Conservation (phyloP, 2,113 vertebrate species). For the Riparia riparia region DNA sequence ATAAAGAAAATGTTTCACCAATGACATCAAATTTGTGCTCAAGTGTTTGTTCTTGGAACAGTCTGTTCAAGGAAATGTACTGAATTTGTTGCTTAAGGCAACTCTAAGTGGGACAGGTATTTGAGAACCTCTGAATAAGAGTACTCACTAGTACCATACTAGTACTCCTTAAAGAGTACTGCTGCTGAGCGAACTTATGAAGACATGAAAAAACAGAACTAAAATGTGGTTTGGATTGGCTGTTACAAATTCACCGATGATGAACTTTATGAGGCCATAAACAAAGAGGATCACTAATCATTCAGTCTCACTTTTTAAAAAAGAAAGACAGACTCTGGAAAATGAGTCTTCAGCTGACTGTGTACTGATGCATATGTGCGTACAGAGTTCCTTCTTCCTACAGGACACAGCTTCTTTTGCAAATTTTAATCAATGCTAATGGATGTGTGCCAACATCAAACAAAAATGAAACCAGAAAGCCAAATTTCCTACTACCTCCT, state of each 20-base stretch:
- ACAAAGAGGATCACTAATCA: not conserved
- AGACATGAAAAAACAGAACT: not conserved
- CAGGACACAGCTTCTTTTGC: not conserved
- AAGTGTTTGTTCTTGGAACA: not conserved
- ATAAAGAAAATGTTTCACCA: not conserved
- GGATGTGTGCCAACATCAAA: not conserved
- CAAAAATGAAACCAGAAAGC: not conserved
- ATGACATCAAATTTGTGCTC: not conserved
- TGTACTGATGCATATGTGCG: accelerated
- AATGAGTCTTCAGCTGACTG: not conserved
- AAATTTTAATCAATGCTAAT: not conserved
- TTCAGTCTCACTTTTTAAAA: not conserved
- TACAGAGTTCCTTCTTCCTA: not conserved
- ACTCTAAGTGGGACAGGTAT: not conserved
- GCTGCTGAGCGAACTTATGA: not conserved
- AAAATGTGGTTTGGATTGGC: not conserved
- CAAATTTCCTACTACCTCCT: not conserved
- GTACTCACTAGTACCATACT: not conserved
- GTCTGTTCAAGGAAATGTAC: not conserved
- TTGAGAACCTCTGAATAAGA: accelerated
- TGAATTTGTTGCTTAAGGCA: not conserved
- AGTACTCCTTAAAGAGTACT: not conserved
- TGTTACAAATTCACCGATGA: not conserved
- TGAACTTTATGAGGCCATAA: not conserved
- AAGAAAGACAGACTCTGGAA: not conserved